These are phyloP conservation scores for Periophthalmus modestus DNA, from an alignment of 2,113 vertebrate species.

Conservation along the genomic window DNA sequence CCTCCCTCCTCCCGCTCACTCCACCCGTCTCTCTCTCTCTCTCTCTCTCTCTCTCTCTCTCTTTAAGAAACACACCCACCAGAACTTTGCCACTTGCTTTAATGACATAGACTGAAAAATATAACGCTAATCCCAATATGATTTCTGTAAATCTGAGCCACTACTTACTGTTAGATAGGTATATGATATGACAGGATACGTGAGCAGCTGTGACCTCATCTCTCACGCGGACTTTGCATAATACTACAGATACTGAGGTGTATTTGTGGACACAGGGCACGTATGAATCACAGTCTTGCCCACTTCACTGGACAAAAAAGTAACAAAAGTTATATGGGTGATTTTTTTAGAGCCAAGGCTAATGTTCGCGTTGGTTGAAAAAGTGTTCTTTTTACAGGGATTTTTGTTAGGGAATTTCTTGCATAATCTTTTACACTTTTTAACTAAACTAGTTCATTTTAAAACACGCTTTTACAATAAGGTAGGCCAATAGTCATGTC, in stretches of 20 bases:
- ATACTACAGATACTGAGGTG: too few species aligned
- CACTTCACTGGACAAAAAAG: too few species aligned
- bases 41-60: constrained; percentile 40
- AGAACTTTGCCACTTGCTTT: not conserved
- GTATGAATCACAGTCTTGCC: too few species aligned
- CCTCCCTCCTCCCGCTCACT: constrained; percentile 61
- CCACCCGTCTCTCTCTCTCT: constrained; percentile 33
- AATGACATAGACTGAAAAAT: not conserved
- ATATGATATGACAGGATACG: too few species aligned
- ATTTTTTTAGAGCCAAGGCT: too few species aligned
- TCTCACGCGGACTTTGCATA: not conserved
- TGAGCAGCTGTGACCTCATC: not conserved
- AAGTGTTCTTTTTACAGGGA: too few species aligned
- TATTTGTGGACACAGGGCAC: too few species aligned
- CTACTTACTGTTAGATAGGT: not conserved
- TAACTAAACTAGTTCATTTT: not conserved
- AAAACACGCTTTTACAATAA: not conserved
- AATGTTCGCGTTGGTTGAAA: too few species aligned
- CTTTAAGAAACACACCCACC: constrained; percentile 3
- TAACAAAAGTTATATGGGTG: too few species aligned
- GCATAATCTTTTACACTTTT: not conserved
- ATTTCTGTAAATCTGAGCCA: not conserved
- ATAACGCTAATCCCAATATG: not conserved
- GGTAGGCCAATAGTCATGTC: not conserved
- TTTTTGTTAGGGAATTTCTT: too few species aligned